A percentile compares a stretch with the other conserved stretches of the same genome.
These are phyloP conservation scores for Apodemus agrarius DNA, from an alignment of 2,797 vertebrate species.

Conservation along the genomic window DNA sequence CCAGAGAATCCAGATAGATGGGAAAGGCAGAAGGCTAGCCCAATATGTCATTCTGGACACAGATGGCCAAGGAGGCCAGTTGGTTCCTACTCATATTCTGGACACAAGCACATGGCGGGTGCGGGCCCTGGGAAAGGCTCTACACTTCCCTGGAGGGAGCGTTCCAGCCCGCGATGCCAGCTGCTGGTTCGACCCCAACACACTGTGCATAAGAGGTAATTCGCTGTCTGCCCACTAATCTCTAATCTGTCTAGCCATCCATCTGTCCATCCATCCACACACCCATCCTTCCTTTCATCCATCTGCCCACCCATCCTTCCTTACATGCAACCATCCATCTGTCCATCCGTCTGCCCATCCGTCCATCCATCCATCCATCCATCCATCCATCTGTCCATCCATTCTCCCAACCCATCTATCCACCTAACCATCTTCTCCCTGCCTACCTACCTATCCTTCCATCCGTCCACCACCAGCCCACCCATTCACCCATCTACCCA, in stretches of 20 bases:
- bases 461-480: not conserved
- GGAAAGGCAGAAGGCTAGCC: constrained; percentile 87
- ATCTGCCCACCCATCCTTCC: not conserved
- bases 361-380: not conserved
- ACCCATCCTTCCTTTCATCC: not conserved
- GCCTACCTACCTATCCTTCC: not conserved
- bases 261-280: not conserved
- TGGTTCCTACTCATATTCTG: constrained; percentile 91
- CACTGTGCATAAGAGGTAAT: constrained; percentile 92
- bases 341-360: not conserved
- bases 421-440: not conserved
- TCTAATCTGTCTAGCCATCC: not conserved
- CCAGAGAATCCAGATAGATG: constrained; percentile 89
- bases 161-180: constrained; percentile 90
- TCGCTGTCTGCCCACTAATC: not conserved
- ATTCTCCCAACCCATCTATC: not conserved
- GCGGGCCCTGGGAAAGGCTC: constrained; percentile 85
- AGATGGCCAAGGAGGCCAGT: constrained; percentile 86
- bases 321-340: not conserved
- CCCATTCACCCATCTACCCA: not conserved
- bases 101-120: constrained; percentile 86
- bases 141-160: constrained; percentile 91
- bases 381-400: not conserved
- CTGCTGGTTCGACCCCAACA: constrained; percentile 93
- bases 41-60: constrained; percentile 93